Evolutionary conservation across 2,888 invertebrate species (phyloP), one percentile per base, ranked within the genome.

Genomic region (Uloborus plumipes): DNA sequence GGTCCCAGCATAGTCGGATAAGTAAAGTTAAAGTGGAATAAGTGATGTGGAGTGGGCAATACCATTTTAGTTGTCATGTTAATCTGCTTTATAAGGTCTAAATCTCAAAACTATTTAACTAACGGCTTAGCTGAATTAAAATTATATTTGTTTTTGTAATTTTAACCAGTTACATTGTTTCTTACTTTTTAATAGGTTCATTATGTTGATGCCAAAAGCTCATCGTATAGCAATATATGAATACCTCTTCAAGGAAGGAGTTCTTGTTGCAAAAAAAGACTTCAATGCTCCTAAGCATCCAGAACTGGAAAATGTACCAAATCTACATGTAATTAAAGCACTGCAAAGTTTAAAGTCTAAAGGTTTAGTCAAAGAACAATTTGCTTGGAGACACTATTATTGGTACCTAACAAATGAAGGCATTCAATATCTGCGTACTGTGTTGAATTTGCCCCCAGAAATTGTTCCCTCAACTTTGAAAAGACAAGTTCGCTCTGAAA

Each of bases 151-250:
- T 39, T 7, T 39, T 11, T 9, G 11, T 39, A 39, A 39, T 39
- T 39, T 2, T 3, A 39, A 11, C 31, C 7, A 9, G 11, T 39
- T 7, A 11, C 39, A 11, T 7, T 39, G 9, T 39, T 39, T 39
- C 9, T 26, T 39, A 11, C 39, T 9, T 39, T 39, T 39, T 39
- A 39, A 4, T 49, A 72, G 61, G 84, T 85, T 66, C 87, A 97
- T 95, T 90, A 99, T 99, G 99, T 97, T 99, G 96, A 99, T 99
- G 97, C 98, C 99, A 88, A 99, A 98, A 92, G 95, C 96, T 92
- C 97, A 98, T 90, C 94, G 98, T 89, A 94, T 96, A 87, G 92
- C 95, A 87, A 99, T 99, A 90, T 99, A 96, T 91, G 99, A 99
- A 90, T 95, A 96, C 91, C 93, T 99, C 87, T 98, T 99, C 90